Percentiles rank a stretch among this genome's conserved stretches.
phyloP scores from a whole-genome alignment of 1,140 invertebrate genomes.

The Chelonus insularis region DNA sequence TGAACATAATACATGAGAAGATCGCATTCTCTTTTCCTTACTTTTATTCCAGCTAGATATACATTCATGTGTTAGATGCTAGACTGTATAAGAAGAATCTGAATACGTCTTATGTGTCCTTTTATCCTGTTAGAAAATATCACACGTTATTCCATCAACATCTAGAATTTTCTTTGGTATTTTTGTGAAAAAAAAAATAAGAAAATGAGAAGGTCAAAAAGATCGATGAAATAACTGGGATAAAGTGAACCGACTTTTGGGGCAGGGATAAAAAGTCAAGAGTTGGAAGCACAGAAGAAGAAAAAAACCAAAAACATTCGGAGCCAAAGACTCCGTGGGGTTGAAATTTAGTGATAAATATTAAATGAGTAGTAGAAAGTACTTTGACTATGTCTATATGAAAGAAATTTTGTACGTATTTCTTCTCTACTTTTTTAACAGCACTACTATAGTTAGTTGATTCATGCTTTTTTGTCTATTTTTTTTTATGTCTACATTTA shows the following conservation, averaged over 20 bases:
- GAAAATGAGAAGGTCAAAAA: neutral
- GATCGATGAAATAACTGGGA: neutral
- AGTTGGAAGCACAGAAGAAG: neutral
- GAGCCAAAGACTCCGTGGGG: neutral
- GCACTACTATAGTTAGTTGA: neutral
- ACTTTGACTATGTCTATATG: slow-evolving; percentile 2
- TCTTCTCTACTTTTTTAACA: neutral
- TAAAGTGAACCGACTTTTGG: neutral
- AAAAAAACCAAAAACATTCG: neutral
- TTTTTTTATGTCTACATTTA: neutral
- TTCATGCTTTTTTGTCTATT: neutral
- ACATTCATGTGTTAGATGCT: neutral
- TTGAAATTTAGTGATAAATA: neutral
- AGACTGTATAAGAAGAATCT: neutral
- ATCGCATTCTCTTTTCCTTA: neutral
- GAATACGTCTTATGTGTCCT: neutral
- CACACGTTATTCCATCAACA: slow-evolving; percentile 6
- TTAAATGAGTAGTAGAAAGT: neutral
- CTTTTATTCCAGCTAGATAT: neutral
- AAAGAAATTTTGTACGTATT: slow-evolving; percentile 13
- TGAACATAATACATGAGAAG: neutral
- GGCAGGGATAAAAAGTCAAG: too few relatives aligned
- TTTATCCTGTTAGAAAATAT: neutral
- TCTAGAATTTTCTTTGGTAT: neutral
- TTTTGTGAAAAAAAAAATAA: slow-evolving; percentile 7